phyloP scores from a whole-genome alignment of 2,797 vertebrate species.

The Phylloscopus collybita region DNA sequence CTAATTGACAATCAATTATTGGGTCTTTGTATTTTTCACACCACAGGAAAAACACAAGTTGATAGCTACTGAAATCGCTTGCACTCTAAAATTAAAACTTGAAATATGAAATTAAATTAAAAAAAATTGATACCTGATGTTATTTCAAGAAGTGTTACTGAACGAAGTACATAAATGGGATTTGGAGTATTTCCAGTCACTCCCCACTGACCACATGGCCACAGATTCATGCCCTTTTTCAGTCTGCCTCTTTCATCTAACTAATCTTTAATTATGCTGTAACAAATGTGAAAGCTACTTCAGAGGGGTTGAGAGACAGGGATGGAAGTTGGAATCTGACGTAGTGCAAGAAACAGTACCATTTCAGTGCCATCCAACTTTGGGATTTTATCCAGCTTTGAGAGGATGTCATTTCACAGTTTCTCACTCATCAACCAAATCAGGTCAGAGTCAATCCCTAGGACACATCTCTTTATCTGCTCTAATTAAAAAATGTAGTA shows the following conservation, averaged over 20 bases:
- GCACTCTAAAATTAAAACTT: not conserved
- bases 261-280: not conserved
- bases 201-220: rapidly evolving
- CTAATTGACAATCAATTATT: too few relatives aligned
- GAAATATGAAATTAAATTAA: not conserved
- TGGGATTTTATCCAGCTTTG: not conserved
- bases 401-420: not conserved
- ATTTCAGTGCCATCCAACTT: not conserved
- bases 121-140: not conserved
- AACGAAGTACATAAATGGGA: not conserved
- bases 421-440: not conserved
- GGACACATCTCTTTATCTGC: not conserved
- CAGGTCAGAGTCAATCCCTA: not conserved
- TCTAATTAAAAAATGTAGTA: not conserved
- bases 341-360: not conserved
- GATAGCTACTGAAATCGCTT: not conserved
- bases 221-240: not conserved
- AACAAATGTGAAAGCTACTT: not conserved
- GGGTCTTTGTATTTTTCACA: too few relatives aligned
- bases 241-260: not conserved
- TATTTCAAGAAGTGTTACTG: not conserved
- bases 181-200: not conserved
- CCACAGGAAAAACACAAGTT: not conserved
- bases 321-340: not conserved
- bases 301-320: not conserved